A percentile compares a stretch with the other conserved stretches of the same genome.
Evolutionary conservation across 2,888 invertebrate species (phyloP).

Genomic region (Iselma pallidipennis): DNA sequence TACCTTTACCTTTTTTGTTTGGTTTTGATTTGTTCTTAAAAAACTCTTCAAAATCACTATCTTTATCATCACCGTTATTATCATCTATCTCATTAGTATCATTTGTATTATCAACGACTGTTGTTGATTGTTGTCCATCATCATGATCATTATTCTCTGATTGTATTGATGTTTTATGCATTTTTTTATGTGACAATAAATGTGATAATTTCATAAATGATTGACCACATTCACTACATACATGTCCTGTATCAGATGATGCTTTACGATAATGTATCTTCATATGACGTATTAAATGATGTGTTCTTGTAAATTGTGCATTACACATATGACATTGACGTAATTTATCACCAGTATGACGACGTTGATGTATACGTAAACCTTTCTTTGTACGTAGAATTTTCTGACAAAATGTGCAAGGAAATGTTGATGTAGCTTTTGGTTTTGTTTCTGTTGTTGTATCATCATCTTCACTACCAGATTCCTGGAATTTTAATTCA

Average conservation of each 20-base stretch:
- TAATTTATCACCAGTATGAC: slow-evolving; percentile 62
- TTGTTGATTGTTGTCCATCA: slow-evolving; percentile 11
- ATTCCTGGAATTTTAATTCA: slow-evolving; percentile 19
- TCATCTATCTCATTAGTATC: slow-evolving; percentile 35
- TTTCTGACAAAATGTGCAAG: slow-evolving; percentile 50
- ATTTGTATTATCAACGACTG: slow-evolving; percentile 27
- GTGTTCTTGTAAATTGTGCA: slow-evolving; percentile 48
- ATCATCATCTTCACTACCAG: slow-evolving; percentile 21
- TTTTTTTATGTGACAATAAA: slow-evolving; percentile 38
- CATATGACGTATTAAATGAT: slow-evolving; percentile 51
- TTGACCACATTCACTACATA: slow-evolving; percentile 40
- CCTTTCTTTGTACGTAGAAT: slow-evolving; percentile 45
- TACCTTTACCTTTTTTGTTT: slow-evolving; percentile 39
- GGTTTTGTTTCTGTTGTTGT: neutral
- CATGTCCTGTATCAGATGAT: slow-evolving; percentile 26
- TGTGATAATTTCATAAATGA: slow-evolving; percentile 39
- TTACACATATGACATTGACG: slow-evolving; percentile 49
- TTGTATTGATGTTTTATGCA: slow-evolving; percentile 27
- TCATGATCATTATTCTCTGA: slow-evolving; percentile 8
- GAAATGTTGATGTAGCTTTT: slow-evolving; percentile 27
- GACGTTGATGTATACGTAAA: slow-evolving; percentile 63
- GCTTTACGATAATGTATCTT: slow-evolving; percentile 42
- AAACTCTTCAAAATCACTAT: slow-evolving; percentile 22
- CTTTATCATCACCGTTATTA: slow-evolving; percentile 23
- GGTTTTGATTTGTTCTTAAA: slow-evolving; percentile 18